phyloP scores from a whole-genome alignment of 2,797 vertebrate genomes.

The Euthynnus affinis region DNA sequence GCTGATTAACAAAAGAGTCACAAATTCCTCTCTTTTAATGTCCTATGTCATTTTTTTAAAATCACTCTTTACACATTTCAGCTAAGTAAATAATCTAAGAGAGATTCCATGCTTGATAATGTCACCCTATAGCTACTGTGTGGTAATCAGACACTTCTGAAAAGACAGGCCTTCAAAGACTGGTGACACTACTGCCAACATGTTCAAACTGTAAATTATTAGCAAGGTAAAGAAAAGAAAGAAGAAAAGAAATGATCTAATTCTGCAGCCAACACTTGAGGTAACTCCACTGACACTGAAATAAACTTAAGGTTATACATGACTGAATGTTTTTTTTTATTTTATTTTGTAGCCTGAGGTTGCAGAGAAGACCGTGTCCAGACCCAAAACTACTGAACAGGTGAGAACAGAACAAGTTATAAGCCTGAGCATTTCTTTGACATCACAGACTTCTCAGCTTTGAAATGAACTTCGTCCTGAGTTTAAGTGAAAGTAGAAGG shows the following conservation, averaged over 20 bases:
- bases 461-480: background rate
- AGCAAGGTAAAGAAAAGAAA: background rate
- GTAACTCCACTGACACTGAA: background rate
- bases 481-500: background rate
- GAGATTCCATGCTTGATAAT: background rate
- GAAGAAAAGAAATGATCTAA: background rate
- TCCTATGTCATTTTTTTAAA: background rate
- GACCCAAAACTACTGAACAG: background rate
- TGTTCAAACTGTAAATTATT: background rate
- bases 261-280: background rate
- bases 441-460: background rate
- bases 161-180: background rate
- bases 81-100: background rate
- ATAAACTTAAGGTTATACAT: background rate
- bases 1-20: background rate
- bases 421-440: background rate
- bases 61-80: background rate
- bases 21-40: background rate
- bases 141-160: background rate
- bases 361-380: background rate
- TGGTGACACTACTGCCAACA: too few species aligned
- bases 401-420: constrained; percentile 3
- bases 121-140: background rate
- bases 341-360: too few species aligned
- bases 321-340: too few species aligned